Evolutionary conservation across 2,797 vertebrate species (phyloP).

Genomic region (Hydrophis major): DNA sequence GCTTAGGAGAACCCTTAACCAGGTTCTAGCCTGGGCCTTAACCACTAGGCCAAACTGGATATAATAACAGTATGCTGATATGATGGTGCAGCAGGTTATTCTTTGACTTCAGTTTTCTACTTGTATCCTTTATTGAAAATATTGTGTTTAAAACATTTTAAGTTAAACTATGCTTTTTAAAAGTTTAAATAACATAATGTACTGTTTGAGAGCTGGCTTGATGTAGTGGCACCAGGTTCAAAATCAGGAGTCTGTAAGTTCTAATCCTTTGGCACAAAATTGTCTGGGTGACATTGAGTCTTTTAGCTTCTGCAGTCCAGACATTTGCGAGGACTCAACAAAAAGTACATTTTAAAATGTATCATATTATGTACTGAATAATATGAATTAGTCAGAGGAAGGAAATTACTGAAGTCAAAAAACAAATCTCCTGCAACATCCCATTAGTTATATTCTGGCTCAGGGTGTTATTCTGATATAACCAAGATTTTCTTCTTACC

Average conservation of each 20-base stretch:
- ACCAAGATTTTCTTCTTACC: not conserved
- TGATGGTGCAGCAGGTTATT: not conserved
- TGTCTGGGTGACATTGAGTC: not conserved
- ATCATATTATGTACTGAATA: not conserved
- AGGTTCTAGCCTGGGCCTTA: too few species aligned
- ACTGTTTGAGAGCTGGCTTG: not conserved
- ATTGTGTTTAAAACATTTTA: not conserved
- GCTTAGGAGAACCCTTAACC: too few species aligned
- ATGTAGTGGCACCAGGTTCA: not conserved
- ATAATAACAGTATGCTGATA: not conserved
- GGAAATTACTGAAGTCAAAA: not conserved
- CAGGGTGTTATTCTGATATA: not conserved
- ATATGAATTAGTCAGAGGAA: not conserved
- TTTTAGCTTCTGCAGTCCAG: not conserved
- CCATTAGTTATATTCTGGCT: not conserved
- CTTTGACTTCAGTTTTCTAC: not conserved
- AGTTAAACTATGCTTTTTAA: too few species aligned
- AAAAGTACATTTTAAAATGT: not conserved
- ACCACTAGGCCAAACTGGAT: not conserved
- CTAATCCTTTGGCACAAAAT: not conserved
- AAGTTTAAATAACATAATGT: not conserved
- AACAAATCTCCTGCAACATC: not conserved
- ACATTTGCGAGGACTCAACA: not conserved
- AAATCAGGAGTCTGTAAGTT: not conserved
- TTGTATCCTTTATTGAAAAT: accelerated